Percentiles rank a stretch among this genome's conserved stretches.
These are phyloP conservation scores for Cyclopterus lumpus DNA, from an alignment of 2,797 vertebrate genomes.

Conservation along the genomic window DNA sequence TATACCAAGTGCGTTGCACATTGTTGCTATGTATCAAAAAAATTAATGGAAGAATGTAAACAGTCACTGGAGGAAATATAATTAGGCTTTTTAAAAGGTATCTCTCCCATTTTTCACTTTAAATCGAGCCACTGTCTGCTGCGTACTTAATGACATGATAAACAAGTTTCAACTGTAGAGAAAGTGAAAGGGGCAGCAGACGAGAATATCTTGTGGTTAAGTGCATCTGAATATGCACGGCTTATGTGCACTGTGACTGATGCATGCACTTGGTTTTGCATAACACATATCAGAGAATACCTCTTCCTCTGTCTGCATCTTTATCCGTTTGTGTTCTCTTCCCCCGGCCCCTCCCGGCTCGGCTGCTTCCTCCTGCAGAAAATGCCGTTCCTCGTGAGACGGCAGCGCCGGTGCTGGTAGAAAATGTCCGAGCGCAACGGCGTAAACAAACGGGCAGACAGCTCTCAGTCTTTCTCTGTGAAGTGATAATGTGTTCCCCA, in stretches of 20 bases:
- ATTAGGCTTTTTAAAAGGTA: constrained; percentile 6
- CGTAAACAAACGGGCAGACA: constrained; percentile 81
- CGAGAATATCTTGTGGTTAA: constrained; percentile 15
- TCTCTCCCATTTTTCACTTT: not conserved
- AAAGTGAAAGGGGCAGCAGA: constrained; percentile 8
- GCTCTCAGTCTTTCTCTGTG: constrained; percentile 79
- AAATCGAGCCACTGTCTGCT: constrained; percentile 12
- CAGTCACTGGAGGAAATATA: not conserved
- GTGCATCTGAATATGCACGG: constrained; percentile 43
- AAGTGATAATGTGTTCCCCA: constrained; percentile 83
- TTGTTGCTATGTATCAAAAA: not conserved
- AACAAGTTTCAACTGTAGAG: constrained; percentile 12
- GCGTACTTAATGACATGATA: constrained; percentile 4
- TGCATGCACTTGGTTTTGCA: constrained; percentile 44
- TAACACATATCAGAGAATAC: constrained; percentile 36
- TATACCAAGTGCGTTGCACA: not conserved
- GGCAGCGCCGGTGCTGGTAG: constrained; percentile 55
- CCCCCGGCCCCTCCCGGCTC: constrained; percentile 45
- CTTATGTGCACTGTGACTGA: constrained; percentile 10
- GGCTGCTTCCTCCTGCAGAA: constrained; percentile 59
- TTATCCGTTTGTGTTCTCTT: constrained; percentile 36
- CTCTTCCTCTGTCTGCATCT: constrained; percentile 36
- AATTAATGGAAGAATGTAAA: constrained; percentile 2
- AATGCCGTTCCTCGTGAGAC: constrained; percentile 71
- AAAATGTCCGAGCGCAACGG: constrained; percentile 77